phyloP scores from a whole-genome alignment of 2,113 vertebrate species.

The Grammomys dolichurus region DNA sequence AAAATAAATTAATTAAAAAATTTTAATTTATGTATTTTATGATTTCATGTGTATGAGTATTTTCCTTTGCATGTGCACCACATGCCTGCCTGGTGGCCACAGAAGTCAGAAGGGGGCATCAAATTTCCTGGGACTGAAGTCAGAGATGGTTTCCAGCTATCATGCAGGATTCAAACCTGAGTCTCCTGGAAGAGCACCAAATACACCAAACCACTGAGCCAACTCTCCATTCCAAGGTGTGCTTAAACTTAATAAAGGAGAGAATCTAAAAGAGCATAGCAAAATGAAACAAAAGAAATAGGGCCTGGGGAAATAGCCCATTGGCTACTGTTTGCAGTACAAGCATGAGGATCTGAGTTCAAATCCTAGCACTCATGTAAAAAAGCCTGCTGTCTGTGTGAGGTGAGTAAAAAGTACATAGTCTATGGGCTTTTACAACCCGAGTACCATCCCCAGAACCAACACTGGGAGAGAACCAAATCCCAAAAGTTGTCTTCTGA shows the following conservation, averaged over 20 bases:
- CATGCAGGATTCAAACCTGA: background rate
- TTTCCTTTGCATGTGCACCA: background rate
- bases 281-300: background rate
- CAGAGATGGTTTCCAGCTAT: background rate
- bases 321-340: too few relatives aligned
- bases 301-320: background rate
- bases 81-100: background rate
- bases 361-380: background rate
- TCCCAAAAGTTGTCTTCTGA: background rate
- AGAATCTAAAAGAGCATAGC: background rate
- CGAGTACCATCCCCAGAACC: background rate
- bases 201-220: background rate
- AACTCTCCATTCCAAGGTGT: background rate
- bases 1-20: background rate
- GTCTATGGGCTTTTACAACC: background rate
- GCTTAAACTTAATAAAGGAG: background rate
- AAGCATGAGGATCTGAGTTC: background rate
- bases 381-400: background rate
- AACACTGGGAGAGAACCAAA: background rate
- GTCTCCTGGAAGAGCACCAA: background rate
- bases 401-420: background rate
- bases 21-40: too few relatives aligned
- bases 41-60: background rate
- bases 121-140: background rate
- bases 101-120: background rate